Evolutionary conservation across 2,888 invertebrate genomes (phyloP), one percentile per base, ranked within the genome.

Genomic region (Leptopilina syphax): DNA sequence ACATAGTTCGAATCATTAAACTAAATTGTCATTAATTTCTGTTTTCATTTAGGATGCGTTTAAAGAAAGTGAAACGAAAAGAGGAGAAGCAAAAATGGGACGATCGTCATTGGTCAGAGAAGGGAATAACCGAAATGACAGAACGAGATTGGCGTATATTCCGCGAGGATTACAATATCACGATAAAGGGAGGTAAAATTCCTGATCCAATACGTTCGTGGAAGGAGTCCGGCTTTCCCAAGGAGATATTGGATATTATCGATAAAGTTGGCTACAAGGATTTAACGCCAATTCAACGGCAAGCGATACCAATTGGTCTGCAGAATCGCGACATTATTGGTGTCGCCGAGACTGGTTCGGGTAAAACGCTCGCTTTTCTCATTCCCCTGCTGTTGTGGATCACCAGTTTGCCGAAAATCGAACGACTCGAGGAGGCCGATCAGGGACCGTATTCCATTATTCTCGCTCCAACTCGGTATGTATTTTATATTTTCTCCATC

Each of bases 141-240:
- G 99, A 99, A 92, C 94, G 99, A 87, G 99, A 99, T 93, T 99
- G 99, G 99, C 95, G 99, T 92, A 99, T 99, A 88, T 99, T 99
- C 92, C 95, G 99, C 84, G 99, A 99, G 92, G 99, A 99, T 93
- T 99, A 98, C 92, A 99, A 98, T 90, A 99, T 99, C 78, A 97
- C 98, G 3, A 97, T 99, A 82, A 99, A 99, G 92, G 98, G 98
- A 84, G 99, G 99, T 0, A 96, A 94, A 90, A 98, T 99, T 87
- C 99, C 99, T 0, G 98, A 98, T 93, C 99, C 99, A 0, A 95
- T 99, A 80, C 94, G 99, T 57, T 95, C 94, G 82, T 99, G 99
- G 99, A 96, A 96, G 84, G 99, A 99, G 93, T 97, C 97, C 4
- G 95, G 95, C 18, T 96, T 99, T 86, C 97, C 97, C 50, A 94